Percentiles rank a stretch among this genome's conserved stretches.
Evolutionary conservation across 2,797 vertebrate genomes (phyloP).

Genomic region (Macropus fuliginosus): DNA sequence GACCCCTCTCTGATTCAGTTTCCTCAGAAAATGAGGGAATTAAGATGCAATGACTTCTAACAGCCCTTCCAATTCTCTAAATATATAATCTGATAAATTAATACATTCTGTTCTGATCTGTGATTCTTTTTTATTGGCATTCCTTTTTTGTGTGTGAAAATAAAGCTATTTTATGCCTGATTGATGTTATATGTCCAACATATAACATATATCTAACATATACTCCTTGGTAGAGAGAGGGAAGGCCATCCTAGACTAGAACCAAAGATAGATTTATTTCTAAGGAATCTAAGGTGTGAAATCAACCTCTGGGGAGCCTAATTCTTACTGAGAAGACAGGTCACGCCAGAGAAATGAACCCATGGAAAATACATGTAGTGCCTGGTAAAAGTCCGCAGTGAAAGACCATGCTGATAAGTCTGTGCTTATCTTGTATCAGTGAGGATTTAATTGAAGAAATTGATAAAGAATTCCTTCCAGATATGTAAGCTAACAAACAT

Average conservation of each 20-base stretch:
- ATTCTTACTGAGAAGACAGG: not conserved
- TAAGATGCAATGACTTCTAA: not conserved
- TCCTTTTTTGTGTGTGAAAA: not conserved
- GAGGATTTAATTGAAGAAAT: conserved; percentile 48
- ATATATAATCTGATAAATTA: not conserved
- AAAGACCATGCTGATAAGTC: not conserved
- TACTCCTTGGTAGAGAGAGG: not conserved
- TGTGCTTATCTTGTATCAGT: not conserved
- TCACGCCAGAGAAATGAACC: not conserved
- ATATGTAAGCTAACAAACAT: conserved; percentile 71
- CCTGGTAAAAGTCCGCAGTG: not conserved
- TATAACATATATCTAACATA: too few relatives aligned
- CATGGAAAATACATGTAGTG: not conserved
- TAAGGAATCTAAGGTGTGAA: not conserved
- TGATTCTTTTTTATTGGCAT: not conserved
- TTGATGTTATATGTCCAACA: not conserved
- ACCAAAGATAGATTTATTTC: not conserved
- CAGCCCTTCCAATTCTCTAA: not conserved
- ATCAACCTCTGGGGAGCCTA: not conserved
- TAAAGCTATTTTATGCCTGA: not conserved
- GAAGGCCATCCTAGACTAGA: not conserved
- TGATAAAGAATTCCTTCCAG: conserved; percentile 71
- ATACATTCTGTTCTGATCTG: not conserved
- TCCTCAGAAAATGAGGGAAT: not conserved
- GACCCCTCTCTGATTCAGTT: not conserved